These are phyloP conservation scores for Brevimyrus niger DNA, from an alignment of 2,113 vertebrate genomes.

Conservation along the genomic window DNA sequence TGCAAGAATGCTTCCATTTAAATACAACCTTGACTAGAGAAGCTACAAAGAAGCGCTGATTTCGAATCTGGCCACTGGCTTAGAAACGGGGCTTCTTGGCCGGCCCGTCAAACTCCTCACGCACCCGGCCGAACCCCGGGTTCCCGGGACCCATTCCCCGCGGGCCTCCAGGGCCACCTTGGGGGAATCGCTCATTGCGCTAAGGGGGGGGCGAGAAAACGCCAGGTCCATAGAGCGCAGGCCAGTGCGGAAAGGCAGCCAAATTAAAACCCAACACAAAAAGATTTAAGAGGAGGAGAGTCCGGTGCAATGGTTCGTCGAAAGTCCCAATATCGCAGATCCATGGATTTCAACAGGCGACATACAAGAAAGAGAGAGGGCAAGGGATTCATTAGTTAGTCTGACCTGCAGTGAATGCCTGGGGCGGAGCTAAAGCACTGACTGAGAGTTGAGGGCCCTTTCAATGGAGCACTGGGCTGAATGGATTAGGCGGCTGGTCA, in stretches of 20 bases:
- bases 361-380: slow-evolving; percentile 99
- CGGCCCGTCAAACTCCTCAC: slow-evolving; percentile 96
- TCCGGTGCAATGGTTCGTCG: slow-evolving; percentile 98
- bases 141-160: slow-evolving; percentile 91
- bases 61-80: slow-evolving; percentile 47
- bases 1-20: slow-evolving; percentile 81
- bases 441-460: neutral
- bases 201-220: slow-evolving; percentile 44
- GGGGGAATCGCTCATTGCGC: slow-evolving; percentile 95
- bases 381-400: slow-evolving; percentile 83
- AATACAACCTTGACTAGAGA: slow-evolving; percentile 79
- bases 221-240: slow-evolving; percentile 25
- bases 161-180: slow-evolving; percentile 74
- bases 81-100: slow-evolving; percentile 98
- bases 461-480: slow-evolving; percentile 14
- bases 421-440: slow-evolving; percentile 24
- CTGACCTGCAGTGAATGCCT: slow-evolving; percentile 50
- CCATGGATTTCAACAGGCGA: slow-evolving; percentile 98
- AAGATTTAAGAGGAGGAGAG: slow-evolving; percentile 55
- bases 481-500: neutral
- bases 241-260: slow-evolving; percentile 11
- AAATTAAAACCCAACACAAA: slow-evolving; percentile 36
- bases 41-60: slow-evolving; percentile 65
- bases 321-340: slow-evolving; percentile 96
- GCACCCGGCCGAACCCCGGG: slow-evolving; percentile 88